Evolutionary conservation across 2,113 vertebrate species (phyloP).

Genomic region (Raja brachyura): DNA sequence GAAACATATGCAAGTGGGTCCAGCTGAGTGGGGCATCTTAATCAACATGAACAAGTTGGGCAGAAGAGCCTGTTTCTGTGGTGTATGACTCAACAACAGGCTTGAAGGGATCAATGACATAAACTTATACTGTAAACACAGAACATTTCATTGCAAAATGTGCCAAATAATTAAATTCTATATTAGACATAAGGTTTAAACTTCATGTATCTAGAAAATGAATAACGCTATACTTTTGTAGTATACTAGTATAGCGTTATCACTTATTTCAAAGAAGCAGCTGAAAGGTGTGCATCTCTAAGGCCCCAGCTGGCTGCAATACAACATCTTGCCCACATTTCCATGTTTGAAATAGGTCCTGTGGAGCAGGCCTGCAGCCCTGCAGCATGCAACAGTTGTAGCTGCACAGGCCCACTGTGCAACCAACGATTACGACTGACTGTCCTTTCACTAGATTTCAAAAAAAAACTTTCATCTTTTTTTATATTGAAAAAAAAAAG

Average conservation of each 20-base stretch:
- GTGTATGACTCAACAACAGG: neutral
- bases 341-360: neutral
- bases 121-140: neutral
- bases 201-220: neutral
- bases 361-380: neutral
- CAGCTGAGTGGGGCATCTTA: no score
- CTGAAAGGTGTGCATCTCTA: constrained; percentile 13
- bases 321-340: neutral
- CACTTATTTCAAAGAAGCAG: constrained; percentile 22
- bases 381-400: constrained; percentile 26
- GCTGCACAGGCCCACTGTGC: neutral
- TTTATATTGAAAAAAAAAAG: neutral
- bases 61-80: no score
- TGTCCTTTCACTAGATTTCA: neutral
- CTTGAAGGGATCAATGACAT: neutral
- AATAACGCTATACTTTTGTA: no score
- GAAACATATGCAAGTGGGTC: no score
- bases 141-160: neutral
- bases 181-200: neutral
- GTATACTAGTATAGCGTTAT: no score
- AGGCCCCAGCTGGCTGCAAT: neutral
- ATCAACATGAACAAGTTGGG: no score
- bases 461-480: neutral
- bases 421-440: neutral
- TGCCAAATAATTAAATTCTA: neutral